A percentile compares a stretch with the other conserved stretches of the same genome.
These are phyloP conservation scores for Litoditis marina DNA, from an alignment of 2,888 invertebrate species.

Conservation along the genomic window DNA sequence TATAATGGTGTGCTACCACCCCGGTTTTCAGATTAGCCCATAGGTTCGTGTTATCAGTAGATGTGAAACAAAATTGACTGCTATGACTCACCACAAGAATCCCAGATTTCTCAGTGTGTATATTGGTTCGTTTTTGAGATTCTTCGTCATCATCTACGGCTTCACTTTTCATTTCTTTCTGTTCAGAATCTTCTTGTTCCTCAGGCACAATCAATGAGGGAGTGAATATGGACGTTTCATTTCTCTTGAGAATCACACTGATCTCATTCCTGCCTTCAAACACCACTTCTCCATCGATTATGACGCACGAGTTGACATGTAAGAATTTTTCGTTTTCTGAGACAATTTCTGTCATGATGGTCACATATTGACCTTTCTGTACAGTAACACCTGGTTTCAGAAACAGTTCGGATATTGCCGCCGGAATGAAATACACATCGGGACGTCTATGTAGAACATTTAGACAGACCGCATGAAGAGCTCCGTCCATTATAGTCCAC, in stretches of 20 bases:
- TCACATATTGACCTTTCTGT: not conserved
- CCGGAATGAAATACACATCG: conserved; percentile 31
- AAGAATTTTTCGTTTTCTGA: conserved; percentile 43
- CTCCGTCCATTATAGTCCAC: conserved; percentile 36
- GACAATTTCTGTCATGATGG: conserved; percentile 12
- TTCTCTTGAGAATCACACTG: conserved; percentile 19
- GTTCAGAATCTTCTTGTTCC: not conserved
- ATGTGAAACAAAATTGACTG: too few species aligned
- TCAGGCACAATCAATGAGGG: conserved; percentile 10
- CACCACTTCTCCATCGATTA: conserved; percentile 17
- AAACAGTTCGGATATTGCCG: conserved; percentile 22
- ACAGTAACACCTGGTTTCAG: conserved; percentile 13
- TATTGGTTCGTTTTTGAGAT: too few species aligned
- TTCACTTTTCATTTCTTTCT: too few species aligned
- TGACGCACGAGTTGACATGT: conserved; percentile 28
- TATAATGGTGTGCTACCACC: not conserved
- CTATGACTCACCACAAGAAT: too few species aligned
- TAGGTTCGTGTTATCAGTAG: not conserved
- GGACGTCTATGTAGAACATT: conserved; percentile 21
- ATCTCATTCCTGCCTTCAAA: conserved; percentile 31
- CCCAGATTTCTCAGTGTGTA: too few species aligned
- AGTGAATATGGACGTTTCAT: conserved; percentile 4
- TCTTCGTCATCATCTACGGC: too few species aligned
- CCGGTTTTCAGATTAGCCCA: conserved; percentile 13
- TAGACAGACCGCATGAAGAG: conserved; percentile 33